A percentile compares a stretch with the other conserved stretches of the same genome.
These are phyloP conservation scores for Tragelaphus buxtoni DNA, from an alignment of 2,113 vertebrate species.

Conservation along the genomic window DNA sequence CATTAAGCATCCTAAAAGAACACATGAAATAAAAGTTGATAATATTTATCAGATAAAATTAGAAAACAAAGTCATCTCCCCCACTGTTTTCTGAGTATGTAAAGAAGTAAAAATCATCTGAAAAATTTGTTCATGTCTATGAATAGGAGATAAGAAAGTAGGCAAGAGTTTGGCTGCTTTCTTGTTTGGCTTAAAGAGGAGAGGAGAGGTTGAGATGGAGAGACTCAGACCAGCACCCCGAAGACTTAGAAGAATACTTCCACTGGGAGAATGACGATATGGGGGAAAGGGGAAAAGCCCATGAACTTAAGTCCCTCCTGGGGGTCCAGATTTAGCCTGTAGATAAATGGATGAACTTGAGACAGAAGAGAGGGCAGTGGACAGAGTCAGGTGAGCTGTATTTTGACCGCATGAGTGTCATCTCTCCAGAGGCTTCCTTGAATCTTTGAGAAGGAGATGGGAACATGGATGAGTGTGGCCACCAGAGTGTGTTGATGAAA, in stretches of 20 bases:
- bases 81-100: neutral
- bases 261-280: neutral
- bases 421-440: neutral
- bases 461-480: neutral
- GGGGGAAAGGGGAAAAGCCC: neutral
- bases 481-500: neutral
- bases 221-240: neutral
- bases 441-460: neutral
- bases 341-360: neutral
- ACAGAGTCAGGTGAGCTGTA: fast-evolving
- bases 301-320: too few species aligned
- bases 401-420: neutral
- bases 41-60: neutral
- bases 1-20: neutral
- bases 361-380: neutral
- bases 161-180: neutral
- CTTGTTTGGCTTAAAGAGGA: neutral
- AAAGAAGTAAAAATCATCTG: neutral
- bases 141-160: neutral
- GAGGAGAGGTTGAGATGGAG: neutral
- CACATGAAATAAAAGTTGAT: neutral
- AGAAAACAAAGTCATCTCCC: neutral
- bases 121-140: neutral
- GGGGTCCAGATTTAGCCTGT: neutral
- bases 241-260: neutral